phyloP scores from a whole-genome alignment of 2,888 invertebrate genomes.

The Pristionchus arcanus region DNA sequence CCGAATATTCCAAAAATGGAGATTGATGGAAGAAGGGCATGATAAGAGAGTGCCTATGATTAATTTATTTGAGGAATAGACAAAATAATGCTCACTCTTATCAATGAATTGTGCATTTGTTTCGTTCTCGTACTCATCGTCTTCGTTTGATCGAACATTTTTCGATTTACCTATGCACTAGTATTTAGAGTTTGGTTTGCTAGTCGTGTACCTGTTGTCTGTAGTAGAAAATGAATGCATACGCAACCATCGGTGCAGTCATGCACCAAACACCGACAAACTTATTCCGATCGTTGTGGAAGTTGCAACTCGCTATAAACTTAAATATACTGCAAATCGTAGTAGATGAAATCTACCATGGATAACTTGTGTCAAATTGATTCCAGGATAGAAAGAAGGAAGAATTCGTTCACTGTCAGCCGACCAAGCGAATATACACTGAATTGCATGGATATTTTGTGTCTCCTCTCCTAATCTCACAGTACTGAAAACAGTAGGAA shows the following conservation, averaged over 20 bases:
- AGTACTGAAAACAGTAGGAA: background rate
- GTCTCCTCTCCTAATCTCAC: background rate
- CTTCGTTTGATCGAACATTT: background rate
- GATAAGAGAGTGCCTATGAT: background rate
- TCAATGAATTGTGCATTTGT: constrained; percentile 9
- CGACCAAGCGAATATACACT: constrained; percentile 32
- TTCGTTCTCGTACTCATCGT: background rate
- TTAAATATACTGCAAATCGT: background rate
- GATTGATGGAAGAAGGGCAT: background rate
- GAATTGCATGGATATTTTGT: background rate
- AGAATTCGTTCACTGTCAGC: background rate
- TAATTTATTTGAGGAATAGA: background rate
- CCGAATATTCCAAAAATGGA: background rate
- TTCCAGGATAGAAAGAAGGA: background rate
- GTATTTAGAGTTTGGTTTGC: background rate
- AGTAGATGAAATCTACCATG: background rate
- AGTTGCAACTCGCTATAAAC: background rate
- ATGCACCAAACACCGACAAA: background rate
- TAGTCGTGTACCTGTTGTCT: background rate
- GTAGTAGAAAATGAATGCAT: constrained; percentile 10
- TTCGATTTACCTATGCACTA: background rate
- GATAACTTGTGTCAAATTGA: background rate
- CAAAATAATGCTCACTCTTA: background rate
- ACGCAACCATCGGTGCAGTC: background rate
- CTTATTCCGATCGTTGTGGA: background rate